Conservation (phyloP, 2,113 vertebrate species). For the Coreoperca whiteheadi region DNA sequence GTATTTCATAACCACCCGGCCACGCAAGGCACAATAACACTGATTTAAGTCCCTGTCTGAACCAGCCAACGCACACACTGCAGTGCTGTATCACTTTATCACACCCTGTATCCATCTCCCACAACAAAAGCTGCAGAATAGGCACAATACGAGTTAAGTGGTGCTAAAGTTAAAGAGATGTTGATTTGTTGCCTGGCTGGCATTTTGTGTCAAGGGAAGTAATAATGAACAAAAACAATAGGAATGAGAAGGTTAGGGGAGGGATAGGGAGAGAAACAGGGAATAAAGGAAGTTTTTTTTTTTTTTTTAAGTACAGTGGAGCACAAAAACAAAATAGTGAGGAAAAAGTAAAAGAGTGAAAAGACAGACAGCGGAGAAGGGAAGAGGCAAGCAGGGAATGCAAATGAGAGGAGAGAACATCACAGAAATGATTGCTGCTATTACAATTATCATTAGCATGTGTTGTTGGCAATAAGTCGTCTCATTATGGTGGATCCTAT, state of each 20-base stretch:
- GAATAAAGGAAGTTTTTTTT: slow-evolving; percentile 27
- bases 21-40: slow-evolving; percentile 70
- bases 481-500: slow-evolving; percentile 77
- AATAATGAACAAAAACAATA: slow-evolving; percentile 75
- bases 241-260: slow-evolving; percentile 52
- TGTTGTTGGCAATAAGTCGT: slow-evolving; percentile 75
- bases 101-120: slow-evolving; percentile 73
- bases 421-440: slow-evolving; percentile 75
- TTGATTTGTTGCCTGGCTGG: slow-evolving; percentile 79
- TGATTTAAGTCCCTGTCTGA: slow-evolving; percentile 78
- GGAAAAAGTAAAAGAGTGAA: slow-evolving; percentile 36
- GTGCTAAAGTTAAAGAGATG: slow-evolving; percentile 80
- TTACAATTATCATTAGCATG: slow-evolving; percentile 82
- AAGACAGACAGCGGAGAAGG: slow-evolving; percentile 38
- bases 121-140: slow-evolving; percentile 79
- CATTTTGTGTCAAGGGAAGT: slow-evolving; percentile 75
- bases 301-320: slow-evolving; percentile 23
- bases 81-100: slow-evolving; percentile 72
- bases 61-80: slow-evolving; percentile 59
- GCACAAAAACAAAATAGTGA: slow-evolving; percentile 39
- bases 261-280: slow-evolving; percentile 7
- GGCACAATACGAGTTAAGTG: slow-evolving; percentile 80
- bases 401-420: slow-evolving; percentile 71
- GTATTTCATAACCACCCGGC: slow-evolving; percentile 74
- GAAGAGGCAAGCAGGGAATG: slow-evolving; percentile 70